These are phyloP conservation scores for Himalopsyche anomala DNA, from an alignment of 2,888 invertebrate genomes.

Conservation along the genomic window DNA sequence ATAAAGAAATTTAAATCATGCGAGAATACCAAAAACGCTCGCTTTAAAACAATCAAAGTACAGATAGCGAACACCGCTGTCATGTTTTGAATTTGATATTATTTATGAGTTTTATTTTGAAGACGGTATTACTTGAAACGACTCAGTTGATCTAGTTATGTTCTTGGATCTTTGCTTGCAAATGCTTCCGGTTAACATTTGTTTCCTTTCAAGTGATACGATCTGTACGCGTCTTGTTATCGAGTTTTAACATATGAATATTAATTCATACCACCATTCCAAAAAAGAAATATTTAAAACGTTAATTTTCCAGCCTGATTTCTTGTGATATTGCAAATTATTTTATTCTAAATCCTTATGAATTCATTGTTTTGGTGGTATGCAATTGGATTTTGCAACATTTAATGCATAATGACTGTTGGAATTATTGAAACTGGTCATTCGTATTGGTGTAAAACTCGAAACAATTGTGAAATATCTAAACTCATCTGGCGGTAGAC, in stretches of 20 bases:
- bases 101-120: neutral
- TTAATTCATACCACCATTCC: neutral
- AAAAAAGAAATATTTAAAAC: neutral
- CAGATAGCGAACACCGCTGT: neutral
- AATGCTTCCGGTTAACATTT: neutral
- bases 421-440: too few relatives aligned
- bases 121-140: neutral
- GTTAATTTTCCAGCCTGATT: too few relatives aligned
- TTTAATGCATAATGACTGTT: too few relatives aligned
- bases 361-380: too few relatives aligned
- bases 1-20: slow-evolving; percentile 19
- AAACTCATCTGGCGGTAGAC: too few relatives aligned
- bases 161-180: neutral
- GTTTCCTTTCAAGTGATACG: neutral
- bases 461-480: too few relatives aligned
- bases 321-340: too few relatives aligned
- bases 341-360: too few relatives aligned
- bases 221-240: neutral
- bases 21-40: slow-evolving; percentile 34
- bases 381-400: too few relatives aligned
- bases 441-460: too few relatives aligned
- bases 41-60: slow-evolving; percentile 3
- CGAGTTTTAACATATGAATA: neutral
- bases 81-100: neutral
- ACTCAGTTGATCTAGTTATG: neutral